Base-by-base conservation (phyloP, 2,888 invertebrate genomes). In the Selenia dentaria region DNA sequence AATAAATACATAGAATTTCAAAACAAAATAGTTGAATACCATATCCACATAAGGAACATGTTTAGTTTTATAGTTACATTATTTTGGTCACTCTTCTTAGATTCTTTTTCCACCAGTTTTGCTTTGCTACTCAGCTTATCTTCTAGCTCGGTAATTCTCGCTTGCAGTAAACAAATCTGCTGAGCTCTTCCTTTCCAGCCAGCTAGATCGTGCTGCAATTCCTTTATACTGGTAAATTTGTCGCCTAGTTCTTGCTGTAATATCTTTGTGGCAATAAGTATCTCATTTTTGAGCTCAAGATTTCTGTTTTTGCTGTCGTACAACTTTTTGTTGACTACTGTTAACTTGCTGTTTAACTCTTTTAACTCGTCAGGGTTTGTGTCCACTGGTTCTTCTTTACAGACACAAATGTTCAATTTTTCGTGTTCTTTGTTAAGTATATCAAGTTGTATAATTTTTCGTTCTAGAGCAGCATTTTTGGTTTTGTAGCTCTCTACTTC, bases 181-280 rank as follows among this genome's bases (percentile, higher is more conserved):
- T 96, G 95, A 1, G 96, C 94, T 53, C 96, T 90, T 0, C 96
- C 96, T 54, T 95, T 93, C 96, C 96, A 96, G 6, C 92, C 93
- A 28, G 92, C 87, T 35, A 92, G 79, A 48, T 92, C 89, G 57
- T 91, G 91, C 34, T 91, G 91, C 20, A 95, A 69, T 37, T 91
- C 89, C 59, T 92, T 92, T 6, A 95, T 86, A 61, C 93, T 93
- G 1, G 92, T 93, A 26, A 94, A 92, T 59, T 91, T 92, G 43
- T 96, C 95, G 0, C 96, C 96, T 9, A 95, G 86, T 81, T 96
- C 96, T 70, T 94, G 94, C 63, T 94, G 93, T 10, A 96, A 70
- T 52, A 95, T 92, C 83, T 95, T 96, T 10, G 95, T 94, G 0
- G 95, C 94, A 41, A 94, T 70, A 55, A 95, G 92, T 24, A 96